Evolutionary conservation across 2,797 vertebrate species (phyloP), one percentile per base, ranked within the genome.

Genomic region (Falco berigora): DNA sequence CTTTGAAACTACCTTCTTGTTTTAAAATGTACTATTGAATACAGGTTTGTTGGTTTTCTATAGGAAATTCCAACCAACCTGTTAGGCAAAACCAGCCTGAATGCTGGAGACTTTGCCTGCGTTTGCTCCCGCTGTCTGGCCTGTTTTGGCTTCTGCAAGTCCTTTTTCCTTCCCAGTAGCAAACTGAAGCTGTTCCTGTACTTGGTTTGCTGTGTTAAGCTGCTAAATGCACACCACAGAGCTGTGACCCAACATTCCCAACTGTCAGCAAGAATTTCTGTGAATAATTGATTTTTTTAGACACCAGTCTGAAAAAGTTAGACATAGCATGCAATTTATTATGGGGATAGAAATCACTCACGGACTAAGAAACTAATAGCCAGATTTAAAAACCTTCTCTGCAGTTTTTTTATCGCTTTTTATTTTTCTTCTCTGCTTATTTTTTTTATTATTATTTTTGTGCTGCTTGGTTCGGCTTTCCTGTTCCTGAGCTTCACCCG

Each of bases 221-320:
- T 92, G 67, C 61, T 85, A 85, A 88, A 74, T 16, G 71, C 2
- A 3, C 59, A 56, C 44, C 68, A 34, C 36, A 69, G 82, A 75
- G 63, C 90, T 73, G 64, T 81, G 92, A 91, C 86, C 81, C 0
- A 3, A 66, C 64, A 69, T 40, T 71, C 38, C 14, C 12, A 27
- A 84, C 72, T 90, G 76, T 86, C 94, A 91, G 82, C 85, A 91
- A 73, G 81, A 87, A 95, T 73, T 93, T 46, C 87, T 90, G 66
- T 88, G 75, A 94, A 91, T 92, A 95, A 88, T 12, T 95, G 76
- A 90, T 86, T 55, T 75, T 78, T 94, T 94, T 55, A 94, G 92
- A 84, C 82, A 84, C 18, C 49, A 46, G 76, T 61, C 88, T 90
- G 64, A 83, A 86, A 68, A 61, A 92, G 78, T 83, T 68, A 88